A percentile compares a stretch with the other conserved stretches of the same genome.
These are phyloP conservation scores for Ophioninae sp. DNA, from an alignment of 2,888 invertebrate species.

Conservation along the genomic window DNA sequence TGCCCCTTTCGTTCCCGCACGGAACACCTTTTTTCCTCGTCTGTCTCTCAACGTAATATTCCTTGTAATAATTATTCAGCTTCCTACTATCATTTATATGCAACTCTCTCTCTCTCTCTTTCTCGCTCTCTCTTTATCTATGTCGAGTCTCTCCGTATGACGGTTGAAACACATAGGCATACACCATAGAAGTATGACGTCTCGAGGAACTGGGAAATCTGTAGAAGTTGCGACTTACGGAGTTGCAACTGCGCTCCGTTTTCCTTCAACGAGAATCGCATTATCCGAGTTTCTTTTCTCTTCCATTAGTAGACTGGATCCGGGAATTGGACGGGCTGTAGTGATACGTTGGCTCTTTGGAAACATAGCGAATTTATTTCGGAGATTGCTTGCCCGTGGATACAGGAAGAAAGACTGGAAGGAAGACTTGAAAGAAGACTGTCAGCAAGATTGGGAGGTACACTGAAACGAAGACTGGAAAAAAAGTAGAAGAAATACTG, in stretches of 20 bases:
- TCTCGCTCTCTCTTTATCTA: conserved; percentile 20
- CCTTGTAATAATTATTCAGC: conserved; percentile 70
- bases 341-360: conserved; percentile 41
- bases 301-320: conserved; percentile 5
- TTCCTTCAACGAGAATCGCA: conserved; percentile 54
- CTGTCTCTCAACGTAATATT: conserved; percentile 64
- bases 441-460: too few relatives aligned
- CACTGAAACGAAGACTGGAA: too few relatives aligned
- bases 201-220: conserved; percentile 45
- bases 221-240: conserved; percentile 39
- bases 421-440: too few relatives aligned
- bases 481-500: too few relatives aligned
- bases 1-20: conserved; percentile 32
- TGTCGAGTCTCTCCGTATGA: conserved; percentile 38
- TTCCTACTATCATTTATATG: conserved; percentile 67
- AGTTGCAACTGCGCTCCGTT: conserved; percentile 52
- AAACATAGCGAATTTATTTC: conserved; percentile 18
- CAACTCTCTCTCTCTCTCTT: conserved; percentile 42
- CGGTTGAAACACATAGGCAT: conserved; percentile 20
- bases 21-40: conserved; percentile 48
- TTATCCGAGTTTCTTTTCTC: conserved; percentile 38
- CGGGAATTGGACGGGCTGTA: conserved; percentile 32
- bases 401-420: not conserved
- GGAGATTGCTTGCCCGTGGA: conserved; percentile 13
- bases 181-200: conserved; percentile 17